phyloP scores from a whole-genome alignment of 2,113 vertebrate species.

The Platysteira castanea region DNA sequence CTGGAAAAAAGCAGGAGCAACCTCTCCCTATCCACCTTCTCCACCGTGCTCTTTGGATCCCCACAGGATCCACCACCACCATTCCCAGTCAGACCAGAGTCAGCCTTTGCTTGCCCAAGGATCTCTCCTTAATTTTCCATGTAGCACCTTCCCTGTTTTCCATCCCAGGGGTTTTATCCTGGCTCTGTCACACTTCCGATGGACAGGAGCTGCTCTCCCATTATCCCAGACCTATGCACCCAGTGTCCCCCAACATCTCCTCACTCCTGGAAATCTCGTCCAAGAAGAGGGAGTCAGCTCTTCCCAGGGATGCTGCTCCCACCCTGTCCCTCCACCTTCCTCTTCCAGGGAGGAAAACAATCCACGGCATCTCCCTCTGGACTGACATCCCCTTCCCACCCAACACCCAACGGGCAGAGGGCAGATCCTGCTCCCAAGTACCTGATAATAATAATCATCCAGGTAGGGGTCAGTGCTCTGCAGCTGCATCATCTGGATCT shows the following conservation, averaged over 20 bases:
- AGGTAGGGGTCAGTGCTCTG: slow-evolving; percentile 96
- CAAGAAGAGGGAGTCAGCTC: background rate
- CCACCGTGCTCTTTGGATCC: rapidly evolving
- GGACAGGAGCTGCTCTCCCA: background rate
- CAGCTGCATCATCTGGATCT: slow-evolving; percentile 98
- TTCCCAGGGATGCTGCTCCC: background rate
- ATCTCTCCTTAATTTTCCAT: background rate
- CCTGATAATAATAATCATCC: slow-evolving; percentile 97
- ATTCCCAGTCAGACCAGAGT: background rate
- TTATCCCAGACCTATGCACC: rapidly evolving
- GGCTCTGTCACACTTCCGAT: rapidly evolving
- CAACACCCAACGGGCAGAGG: rapidly evolving
- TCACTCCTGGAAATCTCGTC: background rate
- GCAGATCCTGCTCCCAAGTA: background rate
- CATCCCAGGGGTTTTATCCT: background rate
- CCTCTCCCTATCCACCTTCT: background rate
- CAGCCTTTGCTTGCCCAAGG: background rate
- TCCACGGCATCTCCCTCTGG: background rate
- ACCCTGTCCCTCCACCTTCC: background rate
- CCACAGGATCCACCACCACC: background rate
- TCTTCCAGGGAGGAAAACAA: background rate
- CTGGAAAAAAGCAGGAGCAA: background rate
- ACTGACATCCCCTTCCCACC: background rate
- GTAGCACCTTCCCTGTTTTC: background rate
- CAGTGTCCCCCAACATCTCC: rapidly evolving